Evolutionary conservation across 2,888 invertebrate genomes (phyloP).

Genomic region (Acrocera orbiculus): DNA sequence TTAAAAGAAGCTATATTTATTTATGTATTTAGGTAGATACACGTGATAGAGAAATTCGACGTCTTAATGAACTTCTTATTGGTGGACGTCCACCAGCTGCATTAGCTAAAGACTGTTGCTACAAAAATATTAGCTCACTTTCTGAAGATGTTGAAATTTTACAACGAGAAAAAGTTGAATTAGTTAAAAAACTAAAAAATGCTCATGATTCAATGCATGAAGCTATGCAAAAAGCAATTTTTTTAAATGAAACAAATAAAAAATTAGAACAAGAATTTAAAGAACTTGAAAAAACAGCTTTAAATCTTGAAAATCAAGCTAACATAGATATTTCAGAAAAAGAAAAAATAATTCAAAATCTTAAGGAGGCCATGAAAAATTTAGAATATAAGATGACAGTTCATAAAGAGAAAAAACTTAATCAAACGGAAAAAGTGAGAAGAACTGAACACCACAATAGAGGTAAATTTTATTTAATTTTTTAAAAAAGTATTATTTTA

Average conservation of each 20-base stretch:
- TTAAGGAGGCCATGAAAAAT: constrained; percentile 18
- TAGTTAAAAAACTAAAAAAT: constrained; percentile 20
- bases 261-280: constrained; percentile 49
- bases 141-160: constrained; percentile 41
- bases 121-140: constrained; percentile 36
- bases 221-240: constrained; percentile 58
- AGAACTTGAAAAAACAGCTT: constrained; percentile 54
- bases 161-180: constrained; percentile 38
- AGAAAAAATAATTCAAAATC: constrained; percentile 28
- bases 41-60: constrained; percentile 48
- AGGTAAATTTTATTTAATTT: no score
- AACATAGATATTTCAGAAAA: constrained; percentile 47
- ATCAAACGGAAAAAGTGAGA: no score
- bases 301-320: constrained; percentile 59
- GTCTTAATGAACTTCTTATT: constrained; percentile 48
- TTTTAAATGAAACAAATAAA: constrained; percentile 55
- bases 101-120: constrained; percentile 46
- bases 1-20: no score
- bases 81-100: constrained; percentile 50
- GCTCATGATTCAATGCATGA: constrained; percentile 40
- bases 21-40: constrained; percentile 21
- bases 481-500: no score
- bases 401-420: constrained; percentile 25
- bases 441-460: no score
- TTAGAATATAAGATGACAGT: constrained; percentile 9